Percentiles rank a stretch among this genome's conserved stretches.
Conservation (phyloP, 2,797 vertebrate genomes). For the Karalla daura region DNA sequence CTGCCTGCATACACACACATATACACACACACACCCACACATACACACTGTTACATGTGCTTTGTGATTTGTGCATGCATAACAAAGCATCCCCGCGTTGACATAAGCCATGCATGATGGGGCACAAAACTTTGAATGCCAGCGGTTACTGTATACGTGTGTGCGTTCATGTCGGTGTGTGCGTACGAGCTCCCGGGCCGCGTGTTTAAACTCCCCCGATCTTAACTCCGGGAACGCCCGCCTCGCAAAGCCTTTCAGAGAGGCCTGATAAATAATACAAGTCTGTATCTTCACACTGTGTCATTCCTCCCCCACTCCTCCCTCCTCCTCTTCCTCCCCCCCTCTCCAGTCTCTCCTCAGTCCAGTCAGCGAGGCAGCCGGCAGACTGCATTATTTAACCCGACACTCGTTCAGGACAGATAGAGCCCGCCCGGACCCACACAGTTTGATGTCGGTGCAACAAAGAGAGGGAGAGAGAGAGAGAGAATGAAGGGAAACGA, state of each 20-base stretch:
- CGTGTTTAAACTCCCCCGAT: constrained; percentile 1
- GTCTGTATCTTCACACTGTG: constrained; percentile 53
- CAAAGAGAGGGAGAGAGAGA: neutral
- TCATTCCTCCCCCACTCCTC: constrained; percentile 16
- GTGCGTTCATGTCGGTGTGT: too few species aligned
- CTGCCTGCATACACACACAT: neutral
- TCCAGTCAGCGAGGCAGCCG: constrained; percentile 27
- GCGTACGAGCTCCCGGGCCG: fast-evolving
- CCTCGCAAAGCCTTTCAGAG: constrained; percentile 43
- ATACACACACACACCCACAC: neutral
- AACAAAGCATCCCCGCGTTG: constrained; percentile 15
- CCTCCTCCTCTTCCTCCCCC: constrained; percentile 18
- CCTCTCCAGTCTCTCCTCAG: constrained; percentile 32
- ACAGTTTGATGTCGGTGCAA: constrained; percentile 27
- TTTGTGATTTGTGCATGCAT: neutral
- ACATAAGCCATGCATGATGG: constrained; percentile 16
- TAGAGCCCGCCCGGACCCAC: constrained; percentile 10
- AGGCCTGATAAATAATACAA: constrained; percentile 66
- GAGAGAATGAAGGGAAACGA: neutral
- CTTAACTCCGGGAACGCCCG: constrained; percentile 37
- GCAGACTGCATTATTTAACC: constrained; percentile 70
- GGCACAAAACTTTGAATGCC: neutral
- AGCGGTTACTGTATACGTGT: constrained; percentile 4
- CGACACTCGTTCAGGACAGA: constrained; percentile 41
- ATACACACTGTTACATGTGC: neutral